Evolutionary conservation across 2,113 vertebrate genomes (phyloP).

Genomic region (Gulo gulo): DNA sequence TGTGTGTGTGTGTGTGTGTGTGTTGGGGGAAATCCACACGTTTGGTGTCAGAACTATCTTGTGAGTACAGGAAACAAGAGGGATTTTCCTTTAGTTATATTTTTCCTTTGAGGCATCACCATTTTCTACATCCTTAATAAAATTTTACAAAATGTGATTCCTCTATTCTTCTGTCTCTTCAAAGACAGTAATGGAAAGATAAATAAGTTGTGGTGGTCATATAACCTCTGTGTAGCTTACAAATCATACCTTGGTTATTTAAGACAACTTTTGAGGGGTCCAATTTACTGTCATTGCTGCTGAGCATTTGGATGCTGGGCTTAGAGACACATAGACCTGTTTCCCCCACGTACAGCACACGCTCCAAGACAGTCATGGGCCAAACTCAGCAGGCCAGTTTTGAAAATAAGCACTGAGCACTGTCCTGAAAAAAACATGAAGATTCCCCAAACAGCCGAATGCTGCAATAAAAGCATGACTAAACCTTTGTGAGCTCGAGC

Average conservation of each 20-base stretch:
- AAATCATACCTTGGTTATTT: not conserved
- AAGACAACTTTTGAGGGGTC: not conserved
- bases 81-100: not conserved
- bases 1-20: not conserved
- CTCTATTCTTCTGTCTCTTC: not conserved
- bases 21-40: no score
- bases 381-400: slow-evolving; percentile 16
- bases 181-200: slow-evolving; percentile 9
- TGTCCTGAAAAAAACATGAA: slow-evolving; percentile 32
- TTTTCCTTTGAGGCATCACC: not conserved
- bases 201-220: not conserved
- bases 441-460: not conserved
- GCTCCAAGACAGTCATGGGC: not conserved
- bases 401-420: slow-evolving; percentile 23
- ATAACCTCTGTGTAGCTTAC: not conserved
- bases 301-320: not conserved
- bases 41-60: not conserved
- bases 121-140: not conserved
- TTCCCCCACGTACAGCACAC: not conserved
- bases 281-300: not conserved
- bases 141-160: not conserved
- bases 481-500: not conserved
- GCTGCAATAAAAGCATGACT: not conserved
- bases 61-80: not conserved
- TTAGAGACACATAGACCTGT: not conserved